Base-by-base conservation (phyloP, 2,888 invertebrate species). In the Pseudococcus longispinus region DNA sequence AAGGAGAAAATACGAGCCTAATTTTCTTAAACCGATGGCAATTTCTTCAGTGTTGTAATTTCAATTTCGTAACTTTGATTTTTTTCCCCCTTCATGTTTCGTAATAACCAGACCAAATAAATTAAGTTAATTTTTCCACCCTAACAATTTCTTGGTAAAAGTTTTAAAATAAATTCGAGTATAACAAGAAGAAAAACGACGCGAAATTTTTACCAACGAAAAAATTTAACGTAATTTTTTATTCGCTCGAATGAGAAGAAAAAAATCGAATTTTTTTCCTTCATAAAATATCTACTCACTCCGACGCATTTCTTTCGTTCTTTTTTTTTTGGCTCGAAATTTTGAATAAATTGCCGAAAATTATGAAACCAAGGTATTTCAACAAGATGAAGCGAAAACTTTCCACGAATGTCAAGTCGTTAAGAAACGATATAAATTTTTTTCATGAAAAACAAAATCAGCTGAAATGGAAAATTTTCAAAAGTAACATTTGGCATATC, bases 281-380 rank as follows among this genome's bases (percentile, higher is more conserved):
- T 9, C 9, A 60, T 60, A 23, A 23, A 60, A 23, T 60, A 51
- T 15, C n/a, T n/a, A 20, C 55, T n/a, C n/a, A 4, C 23, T 60
- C 0, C 60, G 60, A 60, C n/a, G 55, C n/a, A n/a, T n/a, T n/a
- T n/a, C n/a, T n/a, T n/a, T n/a, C n/a, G n/a, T n/a, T n/a, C n/a
- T 13, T 1, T 60, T 60, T 60, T 60, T 60, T 60, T 60, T 60
- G 23, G 60, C 60, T 23, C 60, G 23, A 60, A 60, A 60, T 60
- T 74, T 74, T 74, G 29, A 74, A 74, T 74, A 74, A 74, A 74
- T 74, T 74, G 74, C 74, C 74, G 29, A 74, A 74, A 74, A 74
- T 74, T 74, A 74, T 32, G 32, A 74, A 74, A 74, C 15, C 15
- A 74, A 74, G 74, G 74, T 74, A 37, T 37, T 74, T 74, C 32